Evolutionary conservation across 2,113 vertebrate genomes (phyloP), one percentile per base, ranked within the genome.

Genomic region (Corythoichthys haematopterus): DNA sequence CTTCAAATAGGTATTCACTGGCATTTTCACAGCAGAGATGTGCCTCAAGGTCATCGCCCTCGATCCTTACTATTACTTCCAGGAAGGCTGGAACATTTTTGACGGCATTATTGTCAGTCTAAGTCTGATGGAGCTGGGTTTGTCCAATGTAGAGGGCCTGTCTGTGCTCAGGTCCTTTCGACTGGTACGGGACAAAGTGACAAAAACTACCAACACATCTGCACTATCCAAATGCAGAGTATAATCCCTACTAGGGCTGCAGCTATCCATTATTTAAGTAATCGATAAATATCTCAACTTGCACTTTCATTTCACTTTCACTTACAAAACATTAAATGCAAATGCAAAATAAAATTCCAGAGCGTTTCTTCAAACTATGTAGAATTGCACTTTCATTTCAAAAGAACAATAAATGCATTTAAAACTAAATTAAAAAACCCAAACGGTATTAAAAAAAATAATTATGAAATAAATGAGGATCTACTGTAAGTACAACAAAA

Each of bases 11-110:
- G 97, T 99, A 45, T 99, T 99, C 81, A 98, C 97, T 10, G 96
- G 95, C 55, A 99, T 99, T 83, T 99, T 99, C 88, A 97, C 97
- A 64, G 95, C 95, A 66, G 97, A 99, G 92, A 98, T 99, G 97
- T 94, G 96, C 88, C 93, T 99, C 68, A 98, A 99, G 85, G 91
- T 99, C 78, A 95, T 98, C 53, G 97, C 97, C 13, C 91, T 96
- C 88, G 94, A 98, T 85, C 97, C 97, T 3, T 99, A 98, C 75
- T 98, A 98, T 77, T 99, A 99, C 87, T 99, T 98, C 81, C 97
- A 98, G 86, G 93, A 97, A 66, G 96, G 97, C 9, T 99, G 97
- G 97, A 99, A 99, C 90, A 98, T 98, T 85, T 99, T 98, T 84
- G 97, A 99, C 74, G 94, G 94, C 70, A 94, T 98, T 76, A 99